Base-by-base conservation (phyloP, 2,888 invertebrate species). In the Athalia rosae region DNA sequence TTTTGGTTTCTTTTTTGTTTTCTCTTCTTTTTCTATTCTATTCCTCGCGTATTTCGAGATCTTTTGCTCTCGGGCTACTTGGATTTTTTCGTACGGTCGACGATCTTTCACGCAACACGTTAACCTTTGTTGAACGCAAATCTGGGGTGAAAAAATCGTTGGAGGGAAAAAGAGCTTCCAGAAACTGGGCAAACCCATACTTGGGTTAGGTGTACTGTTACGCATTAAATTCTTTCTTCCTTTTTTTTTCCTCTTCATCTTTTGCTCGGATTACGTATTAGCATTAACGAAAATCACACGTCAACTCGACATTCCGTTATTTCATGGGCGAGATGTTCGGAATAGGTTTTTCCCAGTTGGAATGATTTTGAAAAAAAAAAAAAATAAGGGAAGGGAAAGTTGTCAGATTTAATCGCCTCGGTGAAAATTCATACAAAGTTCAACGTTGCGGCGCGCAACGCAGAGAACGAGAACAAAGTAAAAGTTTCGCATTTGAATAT, bases 71-170 rank as follows among this genome's bases (percentile, higher is more conserved):
- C 28, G 28, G 28, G 28, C 28, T 28, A 28, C 28, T 28, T 28
- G 53, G 53, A 11, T 53, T n/a, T 7, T n/a, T n/a, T 7, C n/a
- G 53, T n/a, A 53, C n/a, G 11, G 53, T 53, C n/a, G 15, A 8
- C 81, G 64, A 28, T 47, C 43, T 28, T 15, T 13, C n/a, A n/a
- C n/a, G n/a, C n/a, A n/a, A 61, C 66, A 48, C 63, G 76, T 41
- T 73, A 81, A 76, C 79, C 76, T 77, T 79, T 79, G 79, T 81
- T 80, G 80, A 78, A 79, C 67, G 79, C 53, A n/a, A 53, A 53
- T 53, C n/a, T 11, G 9, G 11, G 9, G 11, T n/a, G n/a, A n/a
- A 53, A n/a, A 53, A n/a, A 53, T 11, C 53, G 9, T 11, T n/a
- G 43, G 41, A 13, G 11, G 13, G n/a, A n/a, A 58, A 71, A 58